Percentiles rank a stretch among this genome's conserved stretches.
phyloP scores from a whole-genome alignment of 1,140 invertebrate species.

The Drosophila navojoa region DNA sequence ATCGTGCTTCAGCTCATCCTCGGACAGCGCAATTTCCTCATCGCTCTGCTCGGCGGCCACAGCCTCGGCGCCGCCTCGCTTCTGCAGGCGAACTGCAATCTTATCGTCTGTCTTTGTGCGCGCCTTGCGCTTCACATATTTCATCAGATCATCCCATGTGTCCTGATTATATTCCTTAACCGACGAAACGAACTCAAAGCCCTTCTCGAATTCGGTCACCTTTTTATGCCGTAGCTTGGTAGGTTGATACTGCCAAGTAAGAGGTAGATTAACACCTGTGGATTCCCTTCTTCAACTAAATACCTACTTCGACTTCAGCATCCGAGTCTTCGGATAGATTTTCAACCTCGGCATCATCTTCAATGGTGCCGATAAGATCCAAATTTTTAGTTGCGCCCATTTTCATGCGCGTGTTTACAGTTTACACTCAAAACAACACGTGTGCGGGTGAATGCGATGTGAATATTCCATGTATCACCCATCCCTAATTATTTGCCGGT shows the following conservation, averaged over 20 bases:
- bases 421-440: constrained; percentile 45
- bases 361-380: constrained; percentile 87
- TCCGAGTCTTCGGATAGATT: constrained; percentile 92
- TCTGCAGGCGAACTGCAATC: constrained; percentile 84
- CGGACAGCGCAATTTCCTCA: constrained; percentile 86
- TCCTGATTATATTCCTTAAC: constrained; percentile 91
- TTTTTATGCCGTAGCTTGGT: constrained; percentile 89
- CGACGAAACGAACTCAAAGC: constrained; percentile 90
- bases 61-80: constrained; percentile 85
- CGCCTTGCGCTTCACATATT: constrained; percentile 92
- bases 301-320: constrained; percentile 90
- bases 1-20: constrained; percentile 90
- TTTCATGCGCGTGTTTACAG: constrained; percentile 63
- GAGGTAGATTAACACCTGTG: constrained; percentile 29
- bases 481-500: constrained; percentile 4
- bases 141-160: constrained; percentile 93
- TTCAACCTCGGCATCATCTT: constrained; percentile 90
- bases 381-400: constrained; percentile 76
- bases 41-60: constrained; percentile 68
- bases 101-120: constrained; percentile 94
- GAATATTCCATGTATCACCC: neutral
- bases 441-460: constrained; percentile 38
- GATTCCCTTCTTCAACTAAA: neutral
- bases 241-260: constrained; percentile 89
- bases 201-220: constrained; percentile 89